Conservation (phyloP, 2,888 invertebrate species). For the Hirtodrosophila cameraria region DNA sequence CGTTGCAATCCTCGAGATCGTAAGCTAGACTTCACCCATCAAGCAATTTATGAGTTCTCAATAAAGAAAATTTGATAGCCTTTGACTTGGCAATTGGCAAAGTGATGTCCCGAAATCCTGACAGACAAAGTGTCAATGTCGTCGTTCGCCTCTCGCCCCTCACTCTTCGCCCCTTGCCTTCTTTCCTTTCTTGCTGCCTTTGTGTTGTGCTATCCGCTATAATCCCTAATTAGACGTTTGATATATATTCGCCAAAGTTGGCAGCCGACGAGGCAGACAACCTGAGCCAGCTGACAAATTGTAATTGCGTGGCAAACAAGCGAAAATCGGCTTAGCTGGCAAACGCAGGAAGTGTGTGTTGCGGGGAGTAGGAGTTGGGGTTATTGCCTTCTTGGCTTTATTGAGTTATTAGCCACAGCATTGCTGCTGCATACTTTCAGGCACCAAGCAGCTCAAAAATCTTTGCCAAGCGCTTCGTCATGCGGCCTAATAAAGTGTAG, state of each 20-base stretch:
- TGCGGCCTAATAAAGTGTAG: conserved; percentile 57
- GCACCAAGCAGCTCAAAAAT: conserved; percentile 56
- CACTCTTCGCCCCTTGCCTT: neutral
- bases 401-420: conserved; percentile 68
- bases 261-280: conserved; percentile 28
- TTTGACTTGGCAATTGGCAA: conserved; percentile 37
- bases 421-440: conserved; percentile 42
- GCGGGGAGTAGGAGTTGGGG: neutral
- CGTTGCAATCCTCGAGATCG: too few relatives aligned
- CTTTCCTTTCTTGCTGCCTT: conserved; percentile 5
- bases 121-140: conserved; percentile 49
- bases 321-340: conserved; percentile 74
- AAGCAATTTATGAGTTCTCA: conserved; percentile 26
- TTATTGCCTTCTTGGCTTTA: conserved; percentile 36
- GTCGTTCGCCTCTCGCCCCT: neutral
- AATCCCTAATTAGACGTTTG: conserved; percentile 75
- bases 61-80: conserved; percentile 18
- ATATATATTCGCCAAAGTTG: conserved; percentile 53
- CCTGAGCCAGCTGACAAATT: conserved; percentile 74
- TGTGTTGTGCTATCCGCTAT: conserved; percentile 44
- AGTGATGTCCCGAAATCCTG: conserved; percentile 34
- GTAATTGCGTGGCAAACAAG: conserved; percentile 79
- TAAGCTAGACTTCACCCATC: neutral
- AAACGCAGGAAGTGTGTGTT: neutral
- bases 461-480: conserved; percentile 57